Conservation (phyloP, 1,140 invertebrate species). For the Ooceraea biroi region DNA sequence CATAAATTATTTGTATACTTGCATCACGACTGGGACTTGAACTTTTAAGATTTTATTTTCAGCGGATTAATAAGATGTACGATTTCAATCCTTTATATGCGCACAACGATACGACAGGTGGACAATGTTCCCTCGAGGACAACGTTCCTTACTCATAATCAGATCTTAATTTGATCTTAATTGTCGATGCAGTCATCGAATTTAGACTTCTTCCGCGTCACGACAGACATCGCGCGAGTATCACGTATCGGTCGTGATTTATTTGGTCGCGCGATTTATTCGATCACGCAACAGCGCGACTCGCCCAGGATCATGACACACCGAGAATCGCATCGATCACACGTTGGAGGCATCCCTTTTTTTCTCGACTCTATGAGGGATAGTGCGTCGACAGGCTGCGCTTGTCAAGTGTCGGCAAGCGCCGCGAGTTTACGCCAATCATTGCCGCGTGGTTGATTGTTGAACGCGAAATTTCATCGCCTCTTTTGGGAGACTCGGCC, state of each 20-base stretch:
- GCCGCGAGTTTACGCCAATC: slow-evolving; percentile 24
- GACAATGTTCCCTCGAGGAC: not conserved
- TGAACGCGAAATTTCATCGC: slow-evolving; percentile 19
- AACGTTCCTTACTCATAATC: not conserved
- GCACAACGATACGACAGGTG: no score
- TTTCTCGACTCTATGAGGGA: slow-evolving; percentile 30
- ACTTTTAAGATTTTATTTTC: not conserved
- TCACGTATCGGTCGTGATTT: not conserved
- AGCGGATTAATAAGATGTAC: not conserved
- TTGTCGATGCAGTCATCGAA: not conserved
- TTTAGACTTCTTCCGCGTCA: slow-evolving; percentile 16
- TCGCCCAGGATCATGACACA: not conserved
- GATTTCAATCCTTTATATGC: no score
- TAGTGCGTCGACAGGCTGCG: not conserved
- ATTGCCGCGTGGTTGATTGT: slow-evolving; percentile 33
- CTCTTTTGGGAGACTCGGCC: not conserved
- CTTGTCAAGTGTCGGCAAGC: slow-evolving; percentile 21
- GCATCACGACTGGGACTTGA: not conserved
- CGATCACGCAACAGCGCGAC: slow-evolving; percentile 1
- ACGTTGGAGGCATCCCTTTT: slow-evolving; percentile 14
- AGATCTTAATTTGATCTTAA: slow-evolving; percentile 5
- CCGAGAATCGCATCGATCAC: slow-evolving; percentile 20
- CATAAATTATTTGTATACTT: not conserved
- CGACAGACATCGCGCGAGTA: not conserved
- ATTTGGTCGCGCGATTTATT: not conserved